phyloP scores from a whole-genome alignment of 2,797 vertebrate genomes.

The Eulemur mongoz region DNA sequence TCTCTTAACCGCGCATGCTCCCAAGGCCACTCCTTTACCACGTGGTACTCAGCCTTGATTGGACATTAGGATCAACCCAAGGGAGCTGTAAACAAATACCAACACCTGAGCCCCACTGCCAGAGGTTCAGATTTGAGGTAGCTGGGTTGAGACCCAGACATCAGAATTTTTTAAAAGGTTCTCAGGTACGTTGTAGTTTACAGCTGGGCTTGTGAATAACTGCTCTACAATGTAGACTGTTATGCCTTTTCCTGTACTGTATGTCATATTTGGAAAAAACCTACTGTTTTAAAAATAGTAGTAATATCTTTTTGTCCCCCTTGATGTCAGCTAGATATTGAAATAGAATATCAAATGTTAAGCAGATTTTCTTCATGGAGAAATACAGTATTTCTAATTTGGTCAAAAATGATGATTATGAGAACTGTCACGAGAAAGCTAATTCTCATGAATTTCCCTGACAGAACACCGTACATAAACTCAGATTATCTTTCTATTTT shows the following conservation, averaged over 20 bases:
- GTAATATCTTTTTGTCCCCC: not conserved
- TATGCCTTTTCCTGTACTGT: not conserved
- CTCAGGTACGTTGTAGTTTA: not conserved
- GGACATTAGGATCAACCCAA: not conserved
- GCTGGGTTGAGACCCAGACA: not conserved
- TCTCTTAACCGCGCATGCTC: not conserved
- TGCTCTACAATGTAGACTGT: not conserved
- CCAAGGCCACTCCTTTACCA: not conserved
- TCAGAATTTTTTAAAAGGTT: not conserved
- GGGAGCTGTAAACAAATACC: not conserved
- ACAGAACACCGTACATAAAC: conserved; percentile 49
- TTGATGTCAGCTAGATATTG: conserved; percentile 21
- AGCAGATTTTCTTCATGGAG: not conserved
- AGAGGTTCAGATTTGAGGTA: not conserved
- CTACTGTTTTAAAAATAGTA: not conserved
- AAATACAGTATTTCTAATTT: conserved; percentile 41
- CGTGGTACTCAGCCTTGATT: not conserved
- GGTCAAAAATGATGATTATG: conserved; percentile 43
- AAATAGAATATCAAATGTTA: not conserved
- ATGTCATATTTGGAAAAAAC: not conserved
- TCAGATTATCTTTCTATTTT: conserved; percentile 54
- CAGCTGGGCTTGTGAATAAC: not conserved
- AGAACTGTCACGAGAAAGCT: conserved; percentile 19
- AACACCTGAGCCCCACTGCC: not conserved
- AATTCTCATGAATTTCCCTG: conserved; percentile 54